Conservation (phyloP, 2,113 vertebrate species). For the Gopherus evgoodei region DNA sequence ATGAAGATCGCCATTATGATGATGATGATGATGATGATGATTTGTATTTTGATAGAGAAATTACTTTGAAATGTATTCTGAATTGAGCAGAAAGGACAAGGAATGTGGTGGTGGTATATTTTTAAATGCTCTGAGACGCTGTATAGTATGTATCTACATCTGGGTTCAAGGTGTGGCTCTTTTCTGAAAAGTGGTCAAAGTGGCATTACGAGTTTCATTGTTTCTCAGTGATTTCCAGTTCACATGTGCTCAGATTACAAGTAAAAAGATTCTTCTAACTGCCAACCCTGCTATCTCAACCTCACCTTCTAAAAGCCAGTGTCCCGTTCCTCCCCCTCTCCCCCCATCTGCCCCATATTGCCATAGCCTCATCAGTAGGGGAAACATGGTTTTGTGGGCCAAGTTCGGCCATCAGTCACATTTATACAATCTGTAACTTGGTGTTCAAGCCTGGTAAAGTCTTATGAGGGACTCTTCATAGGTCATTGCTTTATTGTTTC, state of each 20-base stretch:
- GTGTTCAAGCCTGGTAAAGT: background rate
- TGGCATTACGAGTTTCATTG: background rate
- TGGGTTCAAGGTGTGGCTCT: background rate
- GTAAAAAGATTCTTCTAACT: background rate
- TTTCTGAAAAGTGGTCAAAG: background rate
- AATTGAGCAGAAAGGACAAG: background rate
- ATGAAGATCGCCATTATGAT: background rate
- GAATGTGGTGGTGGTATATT: background rate
- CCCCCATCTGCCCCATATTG: too few species aligned
- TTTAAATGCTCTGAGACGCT: background rate
- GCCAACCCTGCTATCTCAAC: background rate
- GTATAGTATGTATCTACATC: background rate
- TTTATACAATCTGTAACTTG: background rate
- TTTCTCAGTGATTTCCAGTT: background rate
- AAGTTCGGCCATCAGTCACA: background rate
- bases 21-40: background rate
- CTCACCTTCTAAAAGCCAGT: background rate
- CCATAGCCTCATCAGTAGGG: background rate
- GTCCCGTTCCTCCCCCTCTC: too few species aligned
- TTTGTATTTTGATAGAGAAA: background rate
- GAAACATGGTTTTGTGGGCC: background rate
- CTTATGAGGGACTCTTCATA: background rate
- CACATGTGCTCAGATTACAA: background rate
- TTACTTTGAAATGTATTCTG: background rate
- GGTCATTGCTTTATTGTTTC: background rate